Evolutionary conservation across 2,888 invertebrate species (phyloP).

Genomic region (Notodonta dromedarius): DNA sequence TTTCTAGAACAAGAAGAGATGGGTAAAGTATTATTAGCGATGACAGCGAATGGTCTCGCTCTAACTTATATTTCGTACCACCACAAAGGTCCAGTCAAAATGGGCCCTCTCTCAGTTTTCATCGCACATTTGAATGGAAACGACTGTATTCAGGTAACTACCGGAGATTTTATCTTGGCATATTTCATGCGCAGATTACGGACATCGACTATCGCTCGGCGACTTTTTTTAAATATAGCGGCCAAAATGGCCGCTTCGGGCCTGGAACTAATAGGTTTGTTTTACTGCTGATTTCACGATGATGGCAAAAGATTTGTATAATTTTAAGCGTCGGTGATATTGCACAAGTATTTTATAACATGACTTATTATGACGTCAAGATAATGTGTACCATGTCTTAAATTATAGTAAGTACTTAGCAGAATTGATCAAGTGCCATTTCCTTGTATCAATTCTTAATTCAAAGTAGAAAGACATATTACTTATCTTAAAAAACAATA

Average conservation of each 20-base stretch:
- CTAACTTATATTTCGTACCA: slow-evolving; percentile 29
- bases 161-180: slow-evolving; percentile 64
- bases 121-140: slow-evolving; percentile 75
- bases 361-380: too few species aligned
- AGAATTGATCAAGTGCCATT: too few species aligned
- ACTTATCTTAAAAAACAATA: too few species aligned
- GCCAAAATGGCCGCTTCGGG: slow-evolving; percentile 1
- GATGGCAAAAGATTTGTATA: too few species aligned
- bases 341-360: too few species aligned
- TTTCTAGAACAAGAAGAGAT: too few species aligned
- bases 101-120: slow-evolving; percentile 67
- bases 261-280: slow-evolving; percentile 4
- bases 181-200: slow-evolving; percentile 68
- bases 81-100: slow-evolving; percentile 62
- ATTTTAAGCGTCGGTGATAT: too few species aligned
- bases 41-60: slow-evolving; percentile 3
- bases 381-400: too few species aligned
- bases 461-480: too few species aligned
- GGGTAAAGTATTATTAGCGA: too few species aligned
- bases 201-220: slow-evolving; percentile 32
- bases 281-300: background rate
- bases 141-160: slow-evolving; percentile 77
- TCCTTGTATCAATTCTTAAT: too few species aligned
- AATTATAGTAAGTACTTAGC: too few species aligned
- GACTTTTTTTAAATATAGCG: slow-evolving; percentile 18